phyloP scores from a whole-genome alignment of 2,888 invertebrate species.

The Mythimna albipuncta region DNA sequence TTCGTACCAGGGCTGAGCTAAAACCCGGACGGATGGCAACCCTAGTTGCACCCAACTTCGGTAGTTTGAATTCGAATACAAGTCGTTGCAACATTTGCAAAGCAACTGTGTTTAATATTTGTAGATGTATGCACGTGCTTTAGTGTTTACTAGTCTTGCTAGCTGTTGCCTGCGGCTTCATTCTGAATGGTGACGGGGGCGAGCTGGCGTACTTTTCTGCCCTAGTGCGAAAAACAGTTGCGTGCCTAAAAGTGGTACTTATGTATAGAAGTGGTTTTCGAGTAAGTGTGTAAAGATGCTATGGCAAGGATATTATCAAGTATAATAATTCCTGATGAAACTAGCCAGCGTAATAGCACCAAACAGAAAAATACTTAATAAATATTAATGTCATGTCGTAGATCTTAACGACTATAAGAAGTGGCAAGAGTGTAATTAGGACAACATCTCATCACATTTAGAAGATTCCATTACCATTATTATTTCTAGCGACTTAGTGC shows the following conservation, averaged over 20 bases:
- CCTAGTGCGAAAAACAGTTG: no score
- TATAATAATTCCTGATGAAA: not conserved
- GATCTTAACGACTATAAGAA: constrained; percentile 44
- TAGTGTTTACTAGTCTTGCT: not conserved
- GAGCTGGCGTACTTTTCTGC: no score
- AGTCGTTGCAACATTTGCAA: constrained; percentile 36
- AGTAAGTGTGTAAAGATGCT: no score
- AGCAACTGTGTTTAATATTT: constrained; percentile 15
- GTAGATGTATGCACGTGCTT: not conserved
- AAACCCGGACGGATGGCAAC: no score
- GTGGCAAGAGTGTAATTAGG: constrained; percentile 43
- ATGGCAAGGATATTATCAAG: not conserved
- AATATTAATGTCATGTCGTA: constrained; percentile 41
- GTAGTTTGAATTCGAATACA: constrained; percentile 39
- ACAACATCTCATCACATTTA: constrained; percentile 29
- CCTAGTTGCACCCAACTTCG: constrained; percentile 43
- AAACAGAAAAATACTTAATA: constrained; percentile 28
- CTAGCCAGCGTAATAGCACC: not conserved
- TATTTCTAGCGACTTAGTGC: not conserved
- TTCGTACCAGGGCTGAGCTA: no score
- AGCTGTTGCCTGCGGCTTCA: not conserved
- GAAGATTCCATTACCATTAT: constrained; percentile 24
- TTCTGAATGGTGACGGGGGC: no score
- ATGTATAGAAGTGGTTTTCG: no score
- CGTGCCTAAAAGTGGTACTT: no score